These are phyloP conservation scores for Furnarius figulus DNA, from an alignment of 2,113 vertebrate genomes.

Conservation along the genomic window DNA sequence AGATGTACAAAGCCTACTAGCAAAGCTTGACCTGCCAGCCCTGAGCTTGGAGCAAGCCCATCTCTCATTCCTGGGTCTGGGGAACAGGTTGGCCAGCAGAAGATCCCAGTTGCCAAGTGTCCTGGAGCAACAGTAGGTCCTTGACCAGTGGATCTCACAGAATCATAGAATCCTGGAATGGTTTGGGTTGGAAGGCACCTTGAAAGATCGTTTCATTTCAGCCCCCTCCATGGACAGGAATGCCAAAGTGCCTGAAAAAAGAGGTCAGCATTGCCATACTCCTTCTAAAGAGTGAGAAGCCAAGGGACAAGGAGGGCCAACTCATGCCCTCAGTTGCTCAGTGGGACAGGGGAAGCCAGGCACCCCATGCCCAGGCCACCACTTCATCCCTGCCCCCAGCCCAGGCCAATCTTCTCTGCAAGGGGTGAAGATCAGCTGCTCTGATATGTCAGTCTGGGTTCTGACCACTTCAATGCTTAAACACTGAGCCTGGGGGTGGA, in stretches of 20 bases:
- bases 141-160: background rate
- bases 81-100: background rate
- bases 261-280: background rate
- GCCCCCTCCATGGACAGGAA: background rate
- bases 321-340: background rate
- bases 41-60: background rate
- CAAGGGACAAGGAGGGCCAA: background rate
- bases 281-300: background rate
- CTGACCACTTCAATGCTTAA: background rate
- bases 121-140: background rate
- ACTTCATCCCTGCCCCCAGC: background rate
- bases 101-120: background rate
- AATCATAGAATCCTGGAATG: background rate
- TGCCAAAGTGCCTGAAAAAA: background rate
- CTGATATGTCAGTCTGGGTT: background rate
- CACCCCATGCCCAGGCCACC: background rate
- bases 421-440: background rate
- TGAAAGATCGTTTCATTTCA: background rate
- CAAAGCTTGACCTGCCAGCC: background rate
- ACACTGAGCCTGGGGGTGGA: background rate
- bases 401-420: background rate
- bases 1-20: background rate
- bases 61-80: no score
- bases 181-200: background rate
- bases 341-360: background rate